Evolutionary conservation across 2,797 vertebrate genomes (phyloP).

Genomic region (Picus viridis): DNA sequence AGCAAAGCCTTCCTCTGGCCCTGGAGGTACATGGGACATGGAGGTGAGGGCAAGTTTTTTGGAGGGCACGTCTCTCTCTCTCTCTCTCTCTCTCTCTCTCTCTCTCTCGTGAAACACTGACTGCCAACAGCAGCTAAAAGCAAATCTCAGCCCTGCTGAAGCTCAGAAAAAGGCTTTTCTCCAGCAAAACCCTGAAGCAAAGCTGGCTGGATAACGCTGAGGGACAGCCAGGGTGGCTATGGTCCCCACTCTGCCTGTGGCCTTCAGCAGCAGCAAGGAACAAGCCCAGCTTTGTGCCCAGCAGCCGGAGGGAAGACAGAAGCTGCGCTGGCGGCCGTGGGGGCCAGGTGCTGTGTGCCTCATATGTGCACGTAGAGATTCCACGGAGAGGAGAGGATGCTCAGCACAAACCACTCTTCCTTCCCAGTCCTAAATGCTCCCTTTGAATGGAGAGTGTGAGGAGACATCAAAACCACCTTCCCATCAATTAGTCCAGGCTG

Average conservation of each 20-base stretch:
- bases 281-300: not conserved
- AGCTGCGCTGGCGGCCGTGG: not conserved
- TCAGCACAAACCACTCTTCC: not conserved
- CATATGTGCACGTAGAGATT: fast-evolving
- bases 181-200: not conserved
- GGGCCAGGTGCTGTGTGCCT: not conserved
- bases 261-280: not conserved
- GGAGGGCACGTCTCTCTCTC: not conserved
- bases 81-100: fast-evolving
- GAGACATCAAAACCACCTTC: not conserved
- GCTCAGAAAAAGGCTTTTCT: not conserved
- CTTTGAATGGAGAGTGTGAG: not conserved
- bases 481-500: not conserved
- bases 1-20: not conserved
- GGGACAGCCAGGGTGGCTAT: fast-evolving
- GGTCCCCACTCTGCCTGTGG: fast-evolving
- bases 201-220: not conserved
- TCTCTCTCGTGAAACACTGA: not conserved
- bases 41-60: not conserved
- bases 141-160: not conserved
- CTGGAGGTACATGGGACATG: not conserved
- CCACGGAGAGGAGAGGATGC: not conserved
- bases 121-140: not conserved
- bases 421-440: fast-evolving
- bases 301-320: not conserved